Evolutionary conservation across 2,113 vertebrate genomes (phyloP), one percentile per base, ranked within the genome.

Genomic region (Orthonyx spaldingii): DNA sequence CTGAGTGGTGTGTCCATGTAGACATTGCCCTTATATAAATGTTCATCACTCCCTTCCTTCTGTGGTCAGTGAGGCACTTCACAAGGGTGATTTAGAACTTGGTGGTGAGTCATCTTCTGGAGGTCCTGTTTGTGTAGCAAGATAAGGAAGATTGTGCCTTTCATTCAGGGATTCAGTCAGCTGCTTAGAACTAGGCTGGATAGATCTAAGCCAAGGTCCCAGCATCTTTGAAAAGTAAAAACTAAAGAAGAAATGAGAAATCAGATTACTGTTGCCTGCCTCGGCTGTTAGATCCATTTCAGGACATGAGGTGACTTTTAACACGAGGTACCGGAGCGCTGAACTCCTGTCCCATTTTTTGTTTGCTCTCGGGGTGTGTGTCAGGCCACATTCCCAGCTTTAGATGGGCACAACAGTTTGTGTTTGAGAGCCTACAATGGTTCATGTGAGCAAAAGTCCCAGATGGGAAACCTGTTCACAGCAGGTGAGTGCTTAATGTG

Each of bases 241-340:
- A 20, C 20, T 49, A 33, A 56, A 57, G 63, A 88, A 37, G 28
- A 91, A 50, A 52, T 50, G 47, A 53, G 39, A 77, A 50, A 9
- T 66, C 13, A 2, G 35, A 12, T 44, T 66, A 21, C 19, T 39
- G 8, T 79, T 49, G 50, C 35, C 35, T 74, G 26, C 59, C 75
- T 53, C 0, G 0, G 7, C 42, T 79, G 30, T 66, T 46, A 42
- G 47, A 44, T 37, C 19, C 5, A 0, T 69, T 72, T 83, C 20
- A 30, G 56, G 59, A 30, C 7, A 3, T 8, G n/a, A 79, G 61
- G 15, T 41, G 53, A 57, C 37, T 72, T 60, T 57, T 49, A 37
- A 39, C 26, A 37, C 0, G 1, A 64, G 33, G 35, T 16, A 26
- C 5, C 0, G 2, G 37, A 2, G 2, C 72, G 28, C 49, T 47